Evolutionary conservation across 2,113 vertebrate species (phyloP).

Genomic region (Dicentrarchus labrax): DNA sequence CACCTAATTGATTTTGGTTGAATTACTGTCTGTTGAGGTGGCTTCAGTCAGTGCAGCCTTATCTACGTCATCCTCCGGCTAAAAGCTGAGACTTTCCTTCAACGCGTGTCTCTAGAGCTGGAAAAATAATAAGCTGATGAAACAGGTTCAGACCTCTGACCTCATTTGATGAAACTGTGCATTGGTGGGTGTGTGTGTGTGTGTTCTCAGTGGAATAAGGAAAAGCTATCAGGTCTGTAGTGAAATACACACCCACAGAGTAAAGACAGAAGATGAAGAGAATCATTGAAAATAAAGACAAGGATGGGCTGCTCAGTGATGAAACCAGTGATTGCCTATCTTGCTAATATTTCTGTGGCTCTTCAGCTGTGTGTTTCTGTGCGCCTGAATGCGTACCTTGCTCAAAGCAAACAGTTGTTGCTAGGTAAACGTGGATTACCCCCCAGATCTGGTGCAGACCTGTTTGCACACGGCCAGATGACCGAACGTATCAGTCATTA

Average conservation of each 20-base stretch:
- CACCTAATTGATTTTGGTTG: conserved; percentile 54
- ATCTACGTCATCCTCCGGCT: conserved; percentile 59
- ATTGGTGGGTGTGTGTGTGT: conserved; percentile 22
- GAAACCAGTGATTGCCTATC: conserved; percentile 6
- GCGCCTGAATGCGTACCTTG: conserved; percentile 19
- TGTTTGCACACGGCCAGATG: conserved; percentile 78
- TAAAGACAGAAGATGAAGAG: conserved; percentile 1
- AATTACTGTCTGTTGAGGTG: conserved; percentile 23
- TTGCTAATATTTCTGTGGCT: conserved; percentile 3
- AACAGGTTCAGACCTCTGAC: conserved; percentile 54
- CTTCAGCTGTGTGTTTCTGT: conserved; percentile 26
- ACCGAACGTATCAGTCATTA: conserved; percentile 45
- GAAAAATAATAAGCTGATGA: conserved; percentile 71
- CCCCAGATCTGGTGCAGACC: conserved; percentile 47
- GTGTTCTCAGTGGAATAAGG: conserved; percentile 10
- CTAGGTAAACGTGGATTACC: conserved; percentile 79
- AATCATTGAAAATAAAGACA: conserved; percentile 32
- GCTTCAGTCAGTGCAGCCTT: conserved; percentile 6
- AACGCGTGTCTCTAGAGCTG: conserved; percentile 19
- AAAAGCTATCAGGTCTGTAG: conserved; percentile 8
- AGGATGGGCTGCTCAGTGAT: conserved; percentile 27
- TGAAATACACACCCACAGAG: conserved; percentile 23
- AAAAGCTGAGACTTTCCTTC: conserved; percentile 44
- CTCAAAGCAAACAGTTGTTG: conserved; percentile 83
- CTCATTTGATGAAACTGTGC: conserved; percentile 43